Base-by-base conservation (phyloP, 2,888 invertebrate species). In the Coelopa pilipes region DNA sequence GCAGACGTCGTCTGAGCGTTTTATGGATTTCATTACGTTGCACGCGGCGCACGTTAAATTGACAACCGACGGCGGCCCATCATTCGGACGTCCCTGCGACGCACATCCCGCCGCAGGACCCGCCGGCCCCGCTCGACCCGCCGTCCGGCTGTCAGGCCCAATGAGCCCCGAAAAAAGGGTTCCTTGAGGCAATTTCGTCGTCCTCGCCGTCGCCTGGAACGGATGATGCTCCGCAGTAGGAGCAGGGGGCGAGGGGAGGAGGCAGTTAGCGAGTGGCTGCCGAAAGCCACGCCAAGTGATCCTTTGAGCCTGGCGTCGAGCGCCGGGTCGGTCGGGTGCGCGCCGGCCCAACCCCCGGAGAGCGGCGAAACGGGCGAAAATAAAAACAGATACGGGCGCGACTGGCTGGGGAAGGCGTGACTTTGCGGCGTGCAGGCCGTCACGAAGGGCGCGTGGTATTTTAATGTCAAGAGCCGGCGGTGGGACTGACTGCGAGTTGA, bases 111-210 rank as follows among this genome's bases (percentile, higher is more conserved):
- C 19, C 17, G 55, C 17, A 17, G 1, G 55, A 3, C 68, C 34
- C 45, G 15, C 17, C 63, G 17, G 17, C 12, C 19, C 12, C 65
- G 46, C n/a, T 47, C 10, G 15, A 19, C 3, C 46, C n/a, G 34
- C 19, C 34, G 3, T 17, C 19, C 46, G 65, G 19, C 65, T 65
- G 57, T 19, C 57, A 21, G 57, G 17, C 65, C 46, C 19, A 66
- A 12, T 66, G 50, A 53, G 21, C 50, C 24, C 50, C 49, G 11
- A 60, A 70, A 70, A 70, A 70, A 70, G 70, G 70, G 70, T 70
- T 70, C 70, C 59, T 70, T 70, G 21, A 17, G 47, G 60, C 70
- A 70, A 46, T 45, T 68, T 45, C 34, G 46, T 10, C 46, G 55
- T 57, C 68, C 55, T 57, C 46, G 17, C 4, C 7, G 34, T n/a